Base-by-base conservation (phyloP, 2,888 invertebrate genomes). In the Sarcophaga carnaria region DNA sequence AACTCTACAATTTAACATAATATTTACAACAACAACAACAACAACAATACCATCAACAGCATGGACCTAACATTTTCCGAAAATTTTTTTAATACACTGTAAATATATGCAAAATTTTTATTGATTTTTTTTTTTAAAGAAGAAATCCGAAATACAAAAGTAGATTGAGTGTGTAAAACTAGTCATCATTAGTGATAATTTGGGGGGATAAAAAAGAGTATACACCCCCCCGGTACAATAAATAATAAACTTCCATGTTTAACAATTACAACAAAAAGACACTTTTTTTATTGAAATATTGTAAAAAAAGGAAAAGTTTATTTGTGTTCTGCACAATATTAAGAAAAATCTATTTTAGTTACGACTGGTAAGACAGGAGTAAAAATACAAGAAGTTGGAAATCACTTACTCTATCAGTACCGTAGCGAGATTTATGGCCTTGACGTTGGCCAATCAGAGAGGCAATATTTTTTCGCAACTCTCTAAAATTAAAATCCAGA, bases 1-100 rank as follows among this genome's bases (percentile, higher is more conserved):
- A 93, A 85, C 89, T 92, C 59, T 93, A 92, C 85, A 91, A 91
- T 87, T 91, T 93, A 80, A 93, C 93, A 90, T 93, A 93, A 90
- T 91, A 77, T 62, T 17, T 60, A 70, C 37, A 37, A 37, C 37
- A 37, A 37, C 37, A 27, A 27, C 37, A 27, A 27, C 27, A 37
- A 37, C 37, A 37, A 37, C 37, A 37, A 37, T 37, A 37, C 37
- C 8, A 37, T 37, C 37, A 37, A 10, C 37, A 37, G 8, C 37
- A 37, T 2, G 37, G 37, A 37, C 37, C 8, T 10, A 37, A 37
- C 8, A 37, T 37, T 37, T 37, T 37, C 2, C 12, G 63, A 45
- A 37, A 72, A 17, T 77, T 78, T 83, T 37, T 80, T 62, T 71
- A 72, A 79, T 72, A 49, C 69, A 67, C 59, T 87, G 85, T 83